Conservation (phyloP, 2,113 vertebrate genomes). For the Agapornis roseicollis region DNA sequence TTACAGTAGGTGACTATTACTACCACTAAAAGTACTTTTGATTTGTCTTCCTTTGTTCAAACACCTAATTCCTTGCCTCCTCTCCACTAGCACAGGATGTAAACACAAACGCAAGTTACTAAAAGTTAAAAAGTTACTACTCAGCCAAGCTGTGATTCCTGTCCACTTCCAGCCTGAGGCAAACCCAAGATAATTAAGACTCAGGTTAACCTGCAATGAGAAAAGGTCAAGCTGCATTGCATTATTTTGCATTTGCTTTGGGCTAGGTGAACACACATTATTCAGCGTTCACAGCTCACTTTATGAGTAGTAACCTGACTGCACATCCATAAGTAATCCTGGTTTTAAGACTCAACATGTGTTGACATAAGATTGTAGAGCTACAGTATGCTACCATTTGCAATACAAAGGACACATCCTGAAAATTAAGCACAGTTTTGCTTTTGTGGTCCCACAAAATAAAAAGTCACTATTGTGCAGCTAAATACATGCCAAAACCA, state of each 20-base stretch:
- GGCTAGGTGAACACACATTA: conserved; percentile 20
- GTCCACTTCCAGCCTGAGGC: conserved; percentile 36
- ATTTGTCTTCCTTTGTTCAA: neutral
- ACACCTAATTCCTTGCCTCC: neutral
- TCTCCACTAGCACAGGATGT: neutral
- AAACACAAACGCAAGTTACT: conserved; percentile 8
- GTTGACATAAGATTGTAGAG: neutral
- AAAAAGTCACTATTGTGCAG: neutral
- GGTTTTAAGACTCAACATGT: neutral
- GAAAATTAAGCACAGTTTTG: neutral
- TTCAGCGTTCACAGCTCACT: conserved; percentile 14
- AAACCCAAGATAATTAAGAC: conserved; percentile 53
- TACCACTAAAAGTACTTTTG: neutral
- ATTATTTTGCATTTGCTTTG: conserved; percentile 59
- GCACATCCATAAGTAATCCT: neutral
- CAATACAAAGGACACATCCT: neutral
- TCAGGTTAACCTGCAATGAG: conserved; percentile 51
- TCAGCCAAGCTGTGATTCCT: conserved; percentile 15
- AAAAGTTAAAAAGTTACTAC: conserved; percentile 19
- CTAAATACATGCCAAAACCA: neutral
- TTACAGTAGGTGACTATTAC: neutral
- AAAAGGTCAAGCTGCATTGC: conserved; percentile 48
- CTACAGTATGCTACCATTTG: neutral
- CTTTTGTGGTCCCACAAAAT: neutral
- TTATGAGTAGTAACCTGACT: neutral